A percentile compares a stretch with the other conserved stretches of the same genome.
These are phyloP conservation scores for Tarsius wallacei DNA, from an alignment of 2,797 vertebrate species.

Conservation along the genomic window DNA sequence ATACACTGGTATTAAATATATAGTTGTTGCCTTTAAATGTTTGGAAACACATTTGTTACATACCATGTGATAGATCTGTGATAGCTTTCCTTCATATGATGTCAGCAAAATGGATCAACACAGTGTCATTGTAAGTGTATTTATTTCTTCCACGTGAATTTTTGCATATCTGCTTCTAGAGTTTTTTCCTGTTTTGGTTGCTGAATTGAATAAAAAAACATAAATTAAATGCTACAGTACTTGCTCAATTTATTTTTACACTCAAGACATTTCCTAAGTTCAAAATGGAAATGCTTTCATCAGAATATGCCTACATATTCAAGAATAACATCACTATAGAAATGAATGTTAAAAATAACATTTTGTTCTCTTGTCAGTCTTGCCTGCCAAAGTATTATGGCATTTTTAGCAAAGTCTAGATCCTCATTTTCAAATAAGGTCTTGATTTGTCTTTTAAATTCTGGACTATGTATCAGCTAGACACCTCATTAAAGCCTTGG, in stretches of 20 bases:
- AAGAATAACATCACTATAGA: conserved; percentile 68
- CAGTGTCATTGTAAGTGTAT: neutral
- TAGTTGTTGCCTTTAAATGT: conserved; percentile 9
- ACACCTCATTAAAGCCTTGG: conserved; percentile 67
- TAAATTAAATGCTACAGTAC: conserved; percentile 9
- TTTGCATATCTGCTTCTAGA: conserved; percentile 36
- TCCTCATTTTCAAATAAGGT: conserved; percentile 34
- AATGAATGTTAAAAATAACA: conserved; percentile 56
- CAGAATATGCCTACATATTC: conserved; percentile 43
- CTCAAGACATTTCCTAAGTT: conserved; percentile 35
- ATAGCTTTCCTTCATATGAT: neutral
- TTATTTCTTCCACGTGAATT: conserved; percentile 26
- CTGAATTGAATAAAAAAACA: conserved; percentile 40
- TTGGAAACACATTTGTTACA: neutral
- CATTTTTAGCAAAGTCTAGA: conserved; percentile 69
- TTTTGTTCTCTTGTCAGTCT: conserved; percentile 64
- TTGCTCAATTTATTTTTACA: conserved; percentile 65
- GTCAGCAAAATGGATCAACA: conserved; percentile 36
- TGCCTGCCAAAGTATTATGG: conserved; percentile 54
- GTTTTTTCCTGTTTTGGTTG: neutral
- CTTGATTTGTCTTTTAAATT: conserved; percentile 66
- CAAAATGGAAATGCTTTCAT: conserved; percentile 65
- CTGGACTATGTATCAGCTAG: conserved; percentile 62
- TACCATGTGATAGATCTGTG: neutral
- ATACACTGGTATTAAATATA: neutral